Base-by-base conservation (phyloP, 2,113 vertebrate species). In the Oryzias curvinotus region DNA sequence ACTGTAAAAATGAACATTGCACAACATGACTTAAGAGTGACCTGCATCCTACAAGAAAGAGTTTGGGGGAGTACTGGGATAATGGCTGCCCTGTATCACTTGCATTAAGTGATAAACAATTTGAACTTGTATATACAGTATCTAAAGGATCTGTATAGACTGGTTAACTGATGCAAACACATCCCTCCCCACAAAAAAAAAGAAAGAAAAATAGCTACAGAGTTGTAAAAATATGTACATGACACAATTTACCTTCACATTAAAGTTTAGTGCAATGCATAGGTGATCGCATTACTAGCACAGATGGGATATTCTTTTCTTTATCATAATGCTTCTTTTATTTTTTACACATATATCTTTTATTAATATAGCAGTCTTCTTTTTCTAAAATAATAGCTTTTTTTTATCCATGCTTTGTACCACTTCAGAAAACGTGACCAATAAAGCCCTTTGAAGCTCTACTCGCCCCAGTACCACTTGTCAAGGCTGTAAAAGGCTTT, bases 381-480 rank as follows among this genome's bases (percentile, higher is more conserved):
- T 36, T 23, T 46, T 57, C 61, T 64, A 28, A 19, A 77, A 68
- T 52, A 41, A 61, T 28, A 25, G 43, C 2, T 59, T 50, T 41
- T 44, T 47, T 53, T 13, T 7, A 45, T 26, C 17, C 76, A 48
- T 50, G 3, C 66, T 56, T 47, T 66, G 46, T 63, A 41, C 55
- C 65, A 71, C 54, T 68, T 65, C 5, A 57, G 23, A n/a, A 52
- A 56, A 57, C 57, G 17, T 19, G 63, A 64, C 23, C 55, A 61
- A 69, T 73, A 58, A 54, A 57, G 4, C 52, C 64, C 61, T 44
- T 65, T 66, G 66, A 21, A 75, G 66, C 50, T 59, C 56, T 70
- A 84, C 90, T 90, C 94, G 78, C 94, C 93, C 96, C 96, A 97
- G 91, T 96, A 98, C 96, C 94, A 99, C 89, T 96, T 97, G 81